Evolutionary conservation across 2,888 invertebrate genomes (phyloP).

Genomic region (Nephrocerus scutellatus): DNA sequence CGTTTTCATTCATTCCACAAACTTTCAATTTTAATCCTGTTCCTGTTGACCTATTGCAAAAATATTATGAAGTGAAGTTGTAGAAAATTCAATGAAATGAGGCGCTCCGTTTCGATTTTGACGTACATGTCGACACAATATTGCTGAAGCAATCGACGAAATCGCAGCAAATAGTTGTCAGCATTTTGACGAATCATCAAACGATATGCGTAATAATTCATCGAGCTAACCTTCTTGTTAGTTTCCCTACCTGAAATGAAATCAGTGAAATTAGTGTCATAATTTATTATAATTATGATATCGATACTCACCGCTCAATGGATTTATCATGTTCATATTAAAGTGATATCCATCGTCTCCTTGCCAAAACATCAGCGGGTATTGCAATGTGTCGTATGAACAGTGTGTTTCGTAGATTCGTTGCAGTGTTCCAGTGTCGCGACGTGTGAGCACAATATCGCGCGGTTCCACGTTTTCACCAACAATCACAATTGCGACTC

Average conservation of each 20-base stretch:
- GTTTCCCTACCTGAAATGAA: constrained; percentile 5
- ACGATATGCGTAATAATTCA: constrained; percentile 14
- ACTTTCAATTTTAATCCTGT: no score
- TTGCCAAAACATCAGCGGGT: constrained; percentile 13
- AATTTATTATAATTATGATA: no score
- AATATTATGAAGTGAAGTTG: no score
- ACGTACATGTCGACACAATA: constrained; percentile 38
- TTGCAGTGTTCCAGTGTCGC: constrained; percentile 5
- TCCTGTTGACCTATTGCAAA: no score
- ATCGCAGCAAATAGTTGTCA: constrained; percentile 24
- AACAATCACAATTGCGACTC: constrained; percentile 34
- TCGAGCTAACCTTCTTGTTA: constrained; percentile 8
- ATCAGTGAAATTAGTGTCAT: no score
- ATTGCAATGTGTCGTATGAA: constrained; percentile 10
- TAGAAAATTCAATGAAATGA: constrained; percentile 33
- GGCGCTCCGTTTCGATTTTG: constrained; percentile 36
- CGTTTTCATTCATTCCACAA: no score
- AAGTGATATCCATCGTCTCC: constrained; percentile 14
- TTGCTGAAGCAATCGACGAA: constrained; percentile 32
- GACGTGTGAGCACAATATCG: constrained; percentile 7
- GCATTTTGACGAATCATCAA: constrained; percentile 9
- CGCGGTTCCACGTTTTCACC: constrained; percentile 29
- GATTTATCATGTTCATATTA: constrained; percentile 9
- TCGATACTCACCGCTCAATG: no score
- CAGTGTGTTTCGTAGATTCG: no score